Evolutionary conservation across 2,113 vertebrate genomes (phyloP).

Genomic region (Syngnathus floridae): DNA sequence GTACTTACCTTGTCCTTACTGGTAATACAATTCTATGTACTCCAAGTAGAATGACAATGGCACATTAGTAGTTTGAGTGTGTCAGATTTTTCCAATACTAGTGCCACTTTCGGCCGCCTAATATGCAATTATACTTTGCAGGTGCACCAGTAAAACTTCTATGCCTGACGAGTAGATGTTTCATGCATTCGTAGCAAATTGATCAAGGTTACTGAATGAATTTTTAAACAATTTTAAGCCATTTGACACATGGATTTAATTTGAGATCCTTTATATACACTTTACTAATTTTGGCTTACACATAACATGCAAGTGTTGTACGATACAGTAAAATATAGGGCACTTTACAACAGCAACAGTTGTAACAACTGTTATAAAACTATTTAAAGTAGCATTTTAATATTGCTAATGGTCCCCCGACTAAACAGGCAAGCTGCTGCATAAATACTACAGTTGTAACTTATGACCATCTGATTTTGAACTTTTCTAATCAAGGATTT

Average conservation of each 20-base stretch:
- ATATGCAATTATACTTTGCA: neutral
- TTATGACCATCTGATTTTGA: too few relatives aligned
- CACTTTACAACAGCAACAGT: too few relatives aligned
- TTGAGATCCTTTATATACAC: too few relatives aligned
- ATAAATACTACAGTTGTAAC: too few relatives aligned
- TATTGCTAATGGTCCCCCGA: too few relatives aligned
- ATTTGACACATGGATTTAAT: neutral
- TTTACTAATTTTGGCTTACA: too few relatives aligned
- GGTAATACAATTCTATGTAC: neutral
- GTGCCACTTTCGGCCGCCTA: neutral
- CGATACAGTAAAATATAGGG: too few relatives aligned
- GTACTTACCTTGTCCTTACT: neutral
- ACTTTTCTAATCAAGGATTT: too few relatives aligned
- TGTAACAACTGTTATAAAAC: too few relatives aligned
- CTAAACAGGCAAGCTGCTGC: too few relatives aligned
- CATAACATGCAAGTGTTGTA: too few relatives aligned
- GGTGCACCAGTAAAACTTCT: neutral
- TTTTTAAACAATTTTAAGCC: neutral
- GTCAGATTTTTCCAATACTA: neutral
- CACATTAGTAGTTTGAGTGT: neutral
- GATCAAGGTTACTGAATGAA: neutral
- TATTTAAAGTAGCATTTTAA: too few relatives aligned
- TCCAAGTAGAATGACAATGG: neutral
- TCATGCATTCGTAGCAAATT: neutral
- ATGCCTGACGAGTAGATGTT: neutral